phyloP scores from a whole-genome alignment of 2,113 vertebrate genomes.

The Mormyrus iriodes region DNA sequence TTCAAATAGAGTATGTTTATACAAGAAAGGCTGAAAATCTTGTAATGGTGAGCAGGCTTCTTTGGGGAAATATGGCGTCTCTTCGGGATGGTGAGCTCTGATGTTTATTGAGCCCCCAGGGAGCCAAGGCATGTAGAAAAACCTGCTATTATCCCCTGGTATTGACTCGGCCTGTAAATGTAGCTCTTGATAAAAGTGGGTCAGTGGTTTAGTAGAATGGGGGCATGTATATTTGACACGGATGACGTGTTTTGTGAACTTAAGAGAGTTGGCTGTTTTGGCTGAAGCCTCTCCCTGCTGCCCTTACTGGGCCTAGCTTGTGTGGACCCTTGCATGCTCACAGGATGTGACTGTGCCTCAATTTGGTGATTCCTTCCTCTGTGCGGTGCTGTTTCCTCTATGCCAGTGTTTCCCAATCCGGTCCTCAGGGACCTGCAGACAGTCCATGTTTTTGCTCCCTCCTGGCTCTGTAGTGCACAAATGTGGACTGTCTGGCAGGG shows the following conservation, averaged over 20 bases:
- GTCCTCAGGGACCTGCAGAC: neutral
- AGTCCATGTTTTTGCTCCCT: neutral
- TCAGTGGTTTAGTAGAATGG: neutral
- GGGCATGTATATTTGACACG: neutral
- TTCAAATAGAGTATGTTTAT: neutral
- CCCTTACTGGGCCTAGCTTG: neutral
- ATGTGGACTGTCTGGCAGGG: neutral
- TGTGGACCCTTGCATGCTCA: neutral
- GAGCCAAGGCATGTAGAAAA: conserved; percentile 24
- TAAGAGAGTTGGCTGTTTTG: neutral
- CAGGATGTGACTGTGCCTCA: neutral
- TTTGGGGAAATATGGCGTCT: neutral
- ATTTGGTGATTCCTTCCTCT: neutral
- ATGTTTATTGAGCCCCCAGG: neutral
- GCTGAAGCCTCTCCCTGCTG: neutral
- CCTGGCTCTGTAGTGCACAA: neutral
- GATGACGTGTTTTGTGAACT: neutral
- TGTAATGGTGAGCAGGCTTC: neutral
- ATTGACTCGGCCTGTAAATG: neutral
- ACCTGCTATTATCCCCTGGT: conserved; percentile 22
- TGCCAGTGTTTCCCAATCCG: neutral
- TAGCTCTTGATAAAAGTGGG: neutral
- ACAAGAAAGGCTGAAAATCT: neutral
- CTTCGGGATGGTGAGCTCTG: neutral
- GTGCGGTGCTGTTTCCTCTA: neutral